Base-by-base conservation (phyloP, 2,888 invertebrate genomes). In the Temnothorax ravouxi region DNA sequence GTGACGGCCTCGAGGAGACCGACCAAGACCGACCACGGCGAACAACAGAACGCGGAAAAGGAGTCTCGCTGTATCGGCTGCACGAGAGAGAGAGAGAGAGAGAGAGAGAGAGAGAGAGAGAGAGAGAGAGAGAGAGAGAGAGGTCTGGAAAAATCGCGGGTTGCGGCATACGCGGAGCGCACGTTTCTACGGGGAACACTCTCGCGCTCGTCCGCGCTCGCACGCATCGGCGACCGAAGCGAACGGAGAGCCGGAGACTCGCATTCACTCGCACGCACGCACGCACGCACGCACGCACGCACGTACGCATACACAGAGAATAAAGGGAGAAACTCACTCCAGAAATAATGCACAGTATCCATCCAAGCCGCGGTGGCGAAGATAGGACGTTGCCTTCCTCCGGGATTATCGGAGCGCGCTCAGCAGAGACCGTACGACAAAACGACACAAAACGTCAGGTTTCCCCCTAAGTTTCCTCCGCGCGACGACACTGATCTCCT, bases 261-360 rank as follows among this genome's bases (percentile, higher is more conserved):
- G 34, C 34, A 34, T 34, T 34, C 34, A 34, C 6, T 34, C 6
- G 34, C 34, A 34, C 34, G 6, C 6, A 6, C 34, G 34, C 34
- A 34, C 34, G 34, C 34, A 34, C 34, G 34, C 34, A 34, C 34
- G 34, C 34, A 34, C 34, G 34, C 34, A 34, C 34, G 34, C 6
- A 34, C 34, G 34, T 0, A 34, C 5, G 34, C 34, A 34, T 6
- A 6, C 34, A 34, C 34, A 64, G 71, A 81, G 54, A 82, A 90
- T 85, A 84, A 89, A 90, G 87, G 84, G 74, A 34, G 86, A 85
- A 90, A 94, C 94, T 94, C 94, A 95, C 94, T 94, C 94, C 94
- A 94, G 92, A 94, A 94, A 93, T 94, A 94, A 94, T 94, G 94
- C 94, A 95, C 94, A 94, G 94, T 94, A 95, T 95, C 95, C 95